A percentile compares a stretch with the other conserved stretches of the same genome.
Evolutionary conservation across 2,797 vertebrate species (phyloP).

Genomic region (Varecia variegata): DNA sequence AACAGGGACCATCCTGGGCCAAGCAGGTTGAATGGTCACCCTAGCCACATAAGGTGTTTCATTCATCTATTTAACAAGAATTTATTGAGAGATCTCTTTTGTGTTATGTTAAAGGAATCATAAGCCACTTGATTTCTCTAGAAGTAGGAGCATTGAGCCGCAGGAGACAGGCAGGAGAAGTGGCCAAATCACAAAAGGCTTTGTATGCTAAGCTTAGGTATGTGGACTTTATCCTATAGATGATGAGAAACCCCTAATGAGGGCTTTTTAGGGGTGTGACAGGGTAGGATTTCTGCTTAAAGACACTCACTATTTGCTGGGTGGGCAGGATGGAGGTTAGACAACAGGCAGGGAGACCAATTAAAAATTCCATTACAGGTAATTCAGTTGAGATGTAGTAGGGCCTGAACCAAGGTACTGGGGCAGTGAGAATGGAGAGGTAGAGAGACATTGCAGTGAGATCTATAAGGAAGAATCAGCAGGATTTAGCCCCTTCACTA

Average conservation of each 20-base stretch:
- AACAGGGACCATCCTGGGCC: not conserved
- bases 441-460: not conserved
- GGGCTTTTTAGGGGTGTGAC: not conserved
- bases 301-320: constrained; percentile 13
- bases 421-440: not conserved
- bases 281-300: constrained; percentile 7
- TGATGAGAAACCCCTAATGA: constrained; percentile 24
- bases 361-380: not conserved
- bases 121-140: constrained; percentile 7
- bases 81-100: constrained; percentile 24
- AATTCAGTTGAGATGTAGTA: not conserved
- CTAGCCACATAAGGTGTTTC: constrained; percentile 7
- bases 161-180: constrained; percentile 11
- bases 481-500: not conserved
- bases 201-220: not conserved
- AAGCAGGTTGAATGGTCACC: not conserved
- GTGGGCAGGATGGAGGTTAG: not conserved
- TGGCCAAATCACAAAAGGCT: not conserved
- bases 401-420: not conserved
- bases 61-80: constrained; percentile 42
- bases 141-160: not conserved
- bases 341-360: not conserved
- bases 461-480: constrained; percentile 11
- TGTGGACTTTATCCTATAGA: not conserved
- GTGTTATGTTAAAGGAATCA: not conserved